Percentiles rank a stretch among this genome's conserved stretches.
phyloP scores from a whole-genome alignment of 1,140 invertebrate genomes.

The Campoletis sonorensis region DNA sequence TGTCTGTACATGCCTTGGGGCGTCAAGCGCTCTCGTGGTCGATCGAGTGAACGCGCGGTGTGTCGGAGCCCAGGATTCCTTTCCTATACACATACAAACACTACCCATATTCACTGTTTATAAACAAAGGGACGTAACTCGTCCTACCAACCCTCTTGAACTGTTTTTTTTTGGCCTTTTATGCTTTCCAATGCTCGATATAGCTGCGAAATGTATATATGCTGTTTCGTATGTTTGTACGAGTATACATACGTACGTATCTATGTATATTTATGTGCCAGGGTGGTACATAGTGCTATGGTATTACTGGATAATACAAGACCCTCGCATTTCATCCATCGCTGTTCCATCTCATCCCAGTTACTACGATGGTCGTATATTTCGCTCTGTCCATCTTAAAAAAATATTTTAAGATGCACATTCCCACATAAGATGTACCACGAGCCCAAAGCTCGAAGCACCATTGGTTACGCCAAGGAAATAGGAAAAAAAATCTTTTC shows the following conservation, averaged over 20 bases:
- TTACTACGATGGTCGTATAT: neutral
- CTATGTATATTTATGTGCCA: neutral
- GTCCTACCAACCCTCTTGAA: neutral
- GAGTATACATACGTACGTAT: neutral
- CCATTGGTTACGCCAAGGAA: too few relatives aligned
- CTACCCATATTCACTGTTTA: neutral
- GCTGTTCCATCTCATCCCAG: neutral
- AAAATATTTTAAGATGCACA: neutral
- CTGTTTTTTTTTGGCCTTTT: too few relatives aligned
- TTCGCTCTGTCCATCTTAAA: neutral
- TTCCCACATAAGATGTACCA: too few relatives aligned
- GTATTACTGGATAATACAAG: conserved; percentile 17
- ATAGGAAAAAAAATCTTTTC: too few relatives aligned
- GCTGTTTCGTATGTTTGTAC: too few relatives aligned
- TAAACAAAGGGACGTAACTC: conserved; percentile 1
- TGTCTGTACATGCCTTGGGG: conserved; percentile 1
- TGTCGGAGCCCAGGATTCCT: conserved; percentile 31
- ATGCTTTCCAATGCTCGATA: neutral
- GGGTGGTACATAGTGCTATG: neutral
- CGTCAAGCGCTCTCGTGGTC: conserved; percentile 35
- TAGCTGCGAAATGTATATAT: too few relatives aligned
- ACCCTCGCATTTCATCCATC: conserved; percentile 11
- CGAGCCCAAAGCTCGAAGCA: too few relatives aligned
- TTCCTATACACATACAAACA: neutral
- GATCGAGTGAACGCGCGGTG: conserved; percentile 40